A percentile compares a stretch with the other conserved stretches of the same genome.
These are phyloP conservation scores for Eudemis profundana DNA, from an alignment of 2,888 invertebrate genomes.

Conservation along the genomic window DNA sequence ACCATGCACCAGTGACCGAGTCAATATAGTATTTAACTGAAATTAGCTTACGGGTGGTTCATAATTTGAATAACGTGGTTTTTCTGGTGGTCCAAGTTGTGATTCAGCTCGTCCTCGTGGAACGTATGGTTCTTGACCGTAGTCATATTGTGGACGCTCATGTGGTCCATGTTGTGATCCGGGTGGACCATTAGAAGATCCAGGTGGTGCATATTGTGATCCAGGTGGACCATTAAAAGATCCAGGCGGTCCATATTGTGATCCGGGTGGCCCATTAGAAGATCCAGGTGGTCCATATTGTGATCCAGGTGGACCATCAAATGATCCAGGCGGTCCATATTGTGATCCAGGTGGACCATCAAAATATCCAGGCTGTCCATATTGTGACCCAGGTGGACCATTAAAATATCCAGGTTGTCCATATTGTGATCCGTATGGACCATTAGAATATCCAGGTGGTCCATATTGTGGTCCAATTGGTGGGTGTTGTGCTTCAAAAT, in stretches of 20 bases:
- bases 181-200: neutral
- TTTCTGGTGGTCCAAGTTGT: neutral
- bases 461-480: neutral
- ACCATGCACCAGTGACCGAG: too few species aligned
- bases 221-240: slow-evolving; percentile 10
- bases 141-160: too few species aligned
- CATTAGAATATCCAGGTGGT: too few species aligned
- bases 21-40: too few species aligned
- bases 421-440: too few species aligned
- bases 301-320: neutral
- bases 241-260: neutral
- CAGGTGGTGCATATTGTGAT: too few species aligned
- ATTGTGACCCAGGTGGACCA: too few species aligned
- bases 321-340: neutral
- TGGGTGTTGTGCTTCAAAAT: neutral
- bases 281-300: neutral
- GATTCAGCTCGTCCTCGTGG: neutral
- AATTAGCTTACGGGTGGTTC: neutral
- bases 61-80: neutral
- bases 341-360: too few species aligned
- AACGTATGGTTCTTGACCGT: neutral
- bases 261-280: neutral
- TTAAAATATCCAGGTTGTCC: too few species aligned
- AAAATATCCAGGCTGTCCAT: too few species aligned
- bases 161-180: neutral